Percentiles rank a stretch among this genome's conserved stretches.
These are phyloP conservation scores for Macquaria australasica DNA, from an alignment of 2,113 vertebrate genomes.

Conservation along the genomic window DNA sequence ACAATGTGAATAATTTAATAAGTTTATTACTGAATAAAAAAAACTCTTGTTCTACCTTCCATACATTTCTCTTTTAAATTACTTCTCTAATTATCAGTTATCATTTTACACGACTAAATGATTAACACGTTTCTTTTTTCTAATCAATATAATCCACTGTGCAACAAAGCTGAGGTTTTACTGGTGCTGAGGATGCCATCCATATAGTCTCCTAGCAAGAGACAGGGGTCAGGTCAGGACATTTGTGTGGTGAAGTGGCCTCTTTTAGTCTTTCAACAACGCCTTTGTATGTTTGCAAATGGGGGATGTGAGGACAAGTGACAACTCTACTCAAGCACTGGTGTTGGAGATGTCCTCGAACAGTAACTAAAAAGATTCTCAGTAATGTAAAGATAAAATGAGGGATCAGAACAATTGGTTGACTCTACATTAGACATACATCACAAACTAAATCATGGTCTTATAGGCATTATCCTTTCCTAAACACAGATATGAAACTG, in stretches of 20 bases:
- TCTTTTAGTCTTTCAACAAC: conserved; percentile 26
- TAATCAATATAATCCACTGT: not conserved
- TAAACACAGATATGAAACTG: not conserved
- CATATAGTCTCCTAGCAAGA: conserved; percentile 1
- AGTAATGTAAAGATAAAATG: not conserved
- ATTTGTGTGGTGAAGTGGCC: conserved; percentile 44
- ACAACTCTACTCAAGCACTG: not conserved
- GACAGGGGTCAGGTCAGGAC: conserved; percentile 49
- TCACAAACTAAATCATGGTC: not conserved
- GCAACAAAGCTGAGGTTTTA: not conserved
- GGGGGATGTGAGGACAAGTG: conserved; percentile 34
- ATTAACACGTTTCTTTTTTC: not conserved
- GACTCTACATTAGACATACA: not conserved
- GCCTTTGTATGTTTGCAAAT: conserved; percentile 40
- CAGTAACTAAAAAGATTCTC: not conserved
- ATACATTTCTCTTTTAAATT: not conserved
- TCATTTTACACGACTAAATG: not conserved
- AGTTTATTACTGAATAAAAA: not conserved
- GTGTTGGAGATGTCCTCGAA: not conserved
- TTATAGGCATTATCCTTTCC: not conserved
- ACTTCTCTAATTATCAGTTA: not conserved
- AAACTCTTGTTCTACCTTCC: not conserved
- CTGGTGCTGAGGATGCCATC: not conserved
- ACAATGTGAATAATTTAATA: no score
- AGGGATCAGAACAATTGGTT: not conserved